Base-by-base conservation (phyloP, 2,113 vertebrate genomes). In the Cariama cristata region DNA sequence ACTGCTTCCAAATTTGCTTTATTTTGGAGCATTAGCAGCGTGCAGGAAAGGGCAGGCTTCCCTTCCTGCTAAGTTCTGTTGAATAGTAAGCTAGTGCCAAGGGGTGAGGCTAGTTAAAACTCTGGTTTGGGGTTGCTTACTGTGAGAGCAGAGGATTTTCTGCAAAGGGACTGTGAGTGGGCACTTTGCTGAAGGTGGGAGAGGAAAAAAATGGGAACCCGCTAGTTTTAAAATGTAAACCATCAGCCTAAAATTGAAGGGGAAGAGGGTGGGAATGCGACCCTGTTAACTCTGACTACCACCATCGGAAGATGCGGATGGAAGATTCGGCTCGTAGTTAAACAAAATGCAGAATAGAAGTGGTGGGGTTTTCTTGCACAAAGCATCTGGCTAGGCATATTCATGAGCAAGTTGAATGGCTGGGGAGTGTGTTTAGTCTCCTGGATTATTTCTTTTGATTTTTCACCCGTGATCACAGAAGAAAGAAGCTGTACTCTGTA, bases 361-460 rank as follows among this genome's bases (percentile, higher is more conserved):
- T 33, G 67, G n/a, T 42, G 79, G 55, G 63, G 73, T 53, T 89
- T 91, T 64, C 72, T 74, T 15, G 55, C 81, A 93, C 93, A 79
- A 88, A 92, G 91, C n/a, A 0, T 62, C 87, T 94, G 30, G 3
- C 58, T 52, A 12, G 66, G 93, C 83, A 69, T 87, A 75, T 93
- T 95, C 79, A 95, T 94, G 95, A 94, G 95, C 0, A 6, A n/a
- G 80, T 5, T 95, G 94, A 97, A 96, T 82, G 93, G 74, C 62
- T 49, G 42, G 69, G 73, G 66, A 84, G 91, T 68, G 73, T 45
- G 7, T 93, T 90, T 79, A 91, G 80, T 42, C 88, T 93, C 69
- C 62, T 59, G 74, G 93, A 89, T 95, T 91, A 85, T 90, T 95
- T 94, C 84, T 95, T 91, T 87, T 93, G 93, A 86, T 95, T 96